These are phyloP conservation scores for Drosophila multiciliata DNA, from an alignment of 2,888 invertebrate genomes.

Conservation along the genomic window DNA sequence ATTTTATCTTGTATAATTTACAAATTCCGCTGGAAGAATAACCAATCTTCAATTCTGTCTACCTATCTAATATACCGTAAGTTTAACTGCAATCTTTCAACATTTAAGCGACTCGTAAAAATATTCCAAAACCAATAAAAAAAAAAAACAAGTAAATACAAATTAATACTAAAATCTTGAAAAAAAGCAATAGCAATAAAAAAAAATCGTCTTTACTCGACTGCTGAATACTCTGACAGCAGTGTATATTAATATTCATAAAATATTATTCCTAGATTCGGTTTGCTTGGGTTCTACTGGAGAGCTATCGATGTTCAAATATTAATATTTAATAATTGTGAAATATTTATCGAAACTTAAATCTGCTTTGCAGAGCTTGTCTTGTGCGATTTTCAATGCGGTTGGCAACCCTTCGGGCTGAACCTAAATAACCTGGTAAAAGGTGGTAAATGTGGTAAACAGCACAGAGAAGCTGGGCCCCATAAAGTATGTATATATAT, in stretches of 20 bases:
- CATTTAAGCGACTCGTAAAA: slow-evolving; percentile 1
- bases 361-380: not conserved
- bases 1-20: slow-evolving; percentile 9
- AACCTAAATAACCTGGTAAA: too few species aligned
- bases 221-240: not conserved
- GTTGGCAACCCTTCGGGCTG: not conserved
- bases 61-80: not conserved
- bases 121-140: slow-evolving; percentile 27
- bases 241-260: too few species aligned
- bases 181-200: not conserved
- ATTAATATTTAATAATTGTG: too few species aligned
- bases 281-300: not conserved
- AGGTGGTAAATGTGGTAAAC: not conserved
- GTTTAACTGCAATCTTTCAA: not conserved
- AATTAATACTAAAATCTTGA: slow-evolving; percentile 17
- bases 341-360: not conserved
- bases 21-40: not conserved
- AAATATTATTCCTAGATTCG: not conserved
- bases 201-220: not conserved
- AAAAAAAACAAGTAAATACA: slow-evolving; percentile 12
- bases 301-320: not conserved
- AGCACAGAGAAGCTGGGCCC: not conserved
- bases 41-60: not conserved
- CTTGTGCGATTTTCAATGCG: not conserved
- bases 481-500: too few species aligned